phyloP scores from a whole-genome alignment of 53 echinoderm and acorn worm genomes.

The Arbacia lixula region DNA sequence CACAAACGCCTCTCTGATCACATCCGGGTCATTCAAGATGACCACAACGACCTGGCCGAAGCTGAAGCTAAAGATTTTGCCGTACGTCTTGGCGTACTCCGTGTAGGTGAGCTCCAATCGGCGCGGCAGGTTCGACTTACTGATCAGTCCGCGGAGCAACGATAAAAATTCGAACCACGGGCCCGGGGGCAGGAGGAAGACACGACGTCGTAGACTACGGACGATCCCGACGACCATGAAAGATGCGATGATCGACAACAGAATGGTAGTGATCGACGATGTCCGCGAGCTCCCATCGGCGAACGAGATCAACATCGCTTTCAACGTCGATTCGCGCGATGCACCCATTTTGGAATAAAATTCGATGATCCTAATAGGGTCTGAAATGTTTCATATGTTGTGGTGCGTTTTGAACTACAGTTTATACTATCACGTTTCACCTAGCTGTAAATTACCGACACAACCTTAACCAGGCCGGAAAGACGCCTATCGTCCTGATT shows the following conservation, averaged over 20 bases:
- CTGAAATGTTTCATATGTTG: too few relatives aligned
- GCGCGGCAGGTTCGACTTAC: not conserved
- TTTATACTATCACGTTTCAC: too few relatives aligned
- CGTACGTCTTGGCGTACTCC: not conserved
- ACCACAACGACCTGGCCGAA: not conserved
- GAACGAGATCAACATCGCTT: not conserved
- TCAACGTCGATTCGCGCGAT: not conserved
- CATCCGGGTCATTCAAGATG: constrained; percentile 9
- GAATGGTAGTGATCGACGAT: not conserved
- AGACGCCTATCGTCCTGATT: too few relatives aligned
- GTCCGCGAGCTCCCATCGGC: not conserved
- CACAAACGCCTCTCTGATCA: constrained; percentile 32
- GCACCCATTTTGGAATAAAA: too few relatives aligned
- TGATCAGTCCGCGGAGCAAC: not conserved
- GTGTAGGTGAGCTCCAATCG: not conserved
- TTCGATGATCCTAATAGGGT: too few relatives aligned
- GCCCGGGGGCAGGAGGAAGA: constrained; percentile 14
- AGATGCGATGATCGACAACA: not conserved
- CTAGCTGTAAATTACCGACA: too few relatives aligned
- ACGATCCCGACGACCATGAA: not conserved
- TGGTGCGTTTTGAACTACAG: too few relatives aligned
- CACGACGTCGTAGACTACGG: constrained; percentile 11
- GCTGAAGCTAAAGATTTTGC: constrained; percentile 35
- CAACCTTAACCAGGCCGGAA: too few relatives aligned
- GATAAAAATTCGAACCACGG: not conserved